These are phyloP conservation scores for Hozukius guyotensis DNA, from an alignment of 2,797 vertebrate genomes.

Conservation along the genomic window DNA sequence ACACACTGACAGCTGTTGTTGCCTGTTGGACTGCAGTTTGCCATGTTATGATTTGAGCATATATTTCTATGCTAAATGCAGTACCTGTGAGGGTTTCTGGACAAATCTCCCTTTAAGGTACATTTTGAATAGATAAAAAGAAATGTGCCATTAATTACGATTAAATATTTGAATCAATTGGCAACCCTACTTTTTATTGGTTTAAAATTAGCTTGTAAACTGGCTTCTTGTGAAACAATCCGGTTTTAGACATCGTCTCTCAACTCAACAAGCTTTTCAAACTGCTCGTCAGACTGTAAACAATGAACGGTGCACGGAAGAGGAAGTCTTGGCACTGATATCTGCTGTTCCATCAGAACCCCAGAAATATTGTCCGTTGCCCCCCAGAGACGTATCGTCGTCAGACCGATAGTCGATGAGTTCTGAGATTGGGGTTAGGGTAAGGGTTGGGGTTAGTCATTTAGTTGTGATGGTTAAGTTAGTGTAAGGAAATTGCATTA, in stretches of 20 bases:
- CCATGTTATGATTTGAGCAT: no score
- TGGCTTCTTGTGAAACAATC: not conserved
- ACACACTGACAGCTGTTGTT: no score
- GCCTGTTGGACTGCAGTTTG: no score
- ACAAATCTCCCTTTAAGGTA: rapidly evolving
- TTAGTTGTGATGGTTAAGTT: not conserved
- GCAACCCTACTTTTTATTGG: not conserved
- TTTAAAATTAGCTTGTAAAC: not conserved
- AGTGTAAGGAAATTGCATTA: not conserved
- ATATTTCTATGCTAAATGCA: no score
- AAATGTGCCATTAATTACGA: no score
- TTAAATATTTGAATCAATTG: no score
- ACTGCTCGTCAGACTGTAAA: not conserved
- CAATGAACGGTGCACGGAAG: rapidly evolving
- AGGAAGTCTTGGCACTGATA: not conserved
- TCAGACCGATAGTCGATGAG: not conserved
- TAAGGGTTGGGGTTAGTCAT: not conserved
- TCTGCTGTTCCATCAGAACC: not conserved
- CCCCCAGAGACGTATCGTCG: rapidly evolving
- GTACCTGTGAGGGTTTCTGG: no score
- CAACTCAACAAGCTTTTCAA: not conserved
- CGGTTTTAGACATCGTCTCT: not conserved
- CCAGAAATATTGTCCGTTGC: rapidly evolving
- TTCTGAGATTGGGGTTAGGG: not conserved
- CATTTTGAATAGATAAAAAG: no score